Conservation (phyloP, 2,888 invertebrate species). For the Pardosa pseudoannulata region DNA sequence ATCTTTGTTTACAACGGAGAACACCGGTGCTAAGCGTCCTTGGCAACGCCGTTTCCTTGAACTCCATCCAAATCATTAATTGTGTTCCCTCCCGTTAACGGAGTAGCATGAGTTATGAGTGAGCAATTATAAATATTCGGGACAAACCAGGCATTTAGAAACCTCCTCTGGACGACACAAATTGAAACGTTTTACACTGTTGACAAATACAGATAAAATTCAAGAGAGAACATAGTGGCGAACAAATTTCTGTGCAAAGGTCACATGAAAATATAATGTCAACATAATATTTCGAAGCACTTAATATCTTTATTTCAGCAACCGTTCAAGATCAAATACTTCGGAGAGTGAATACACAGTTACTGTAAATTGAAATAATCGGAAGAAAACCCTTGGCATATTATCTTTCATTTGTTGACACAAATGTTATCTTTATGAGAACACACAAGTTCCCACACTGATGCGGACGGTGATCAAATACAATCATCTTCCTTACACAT, state of each 20-base stretch:
- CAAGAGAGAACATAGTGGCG: not conserved
- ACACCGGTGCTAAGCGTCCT: slow-evolving; percentile 33
- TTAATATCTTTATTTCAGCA: not conserved
- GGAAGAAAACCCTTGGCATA: not conserved
- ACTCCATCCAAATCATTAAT: slow-evolving; percentile 18
- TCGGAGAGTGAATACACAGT: not conserved
- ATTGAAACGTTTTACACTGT: no score
- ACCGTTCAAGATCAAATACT: not conserved
- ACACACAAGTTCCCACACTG: not conserved
- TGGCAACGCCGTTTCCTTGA: slow-evolving; percentile 19
- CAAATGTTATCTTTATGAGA: not conserved
- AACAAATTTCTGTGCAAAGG: not conserved
- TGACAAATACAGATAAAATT: no score
- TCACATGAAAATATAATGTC: not conserved
- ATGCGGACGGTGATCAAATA: not conserved
- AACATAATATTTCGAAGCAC: not conserved
- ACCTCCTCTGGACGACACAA: not conserved
- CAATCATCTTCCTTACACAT: not conserved
- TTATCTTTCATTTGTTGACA: slow-evolving; percentile 10
- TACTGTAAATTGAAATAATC: not conserved
- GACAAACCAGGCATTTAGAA: not conserved
- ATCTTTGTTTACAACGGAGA: slow-evolving; percentile 26
- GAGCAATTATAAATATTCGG: not conserved
- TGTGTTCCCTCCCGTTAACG: not conserved
- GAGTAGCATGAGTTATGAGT: not conserved